These are phyloP conservation scores for Graptemys geographica DNA, from an alignment of 2,797 vertebrate genomes.

Conservation along the genomic window DNA sequence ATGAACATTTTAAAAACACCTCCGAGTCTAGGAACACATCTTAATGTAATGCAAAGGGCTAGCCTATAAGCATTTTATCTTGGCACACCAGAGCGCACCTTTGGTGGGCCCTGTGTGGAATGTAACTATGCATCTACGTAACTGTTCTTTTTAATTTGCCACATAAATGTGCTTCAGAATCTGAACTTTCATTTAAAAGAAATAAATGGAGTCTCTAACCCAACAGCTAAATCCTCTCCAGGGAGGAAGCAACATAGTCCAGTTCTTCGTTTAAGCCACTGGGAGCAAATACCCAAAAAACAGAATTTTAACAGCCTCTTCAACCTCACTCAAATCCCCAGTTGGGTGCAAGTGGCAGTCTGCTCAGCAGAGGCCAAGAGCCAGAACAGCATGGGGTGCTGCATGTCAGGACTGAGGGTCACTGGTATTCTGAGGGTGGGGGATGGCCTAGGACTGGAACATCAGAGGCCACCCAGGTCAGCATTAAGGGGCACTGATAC, in stretches of 20 bases:
- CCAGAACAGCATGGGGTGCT: neutral
- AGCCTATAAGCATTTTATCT: neutral
- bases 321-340: neutral
- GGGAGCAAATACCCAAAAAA: rapidly evolving
- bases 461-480: neutral
- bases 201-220: neutral
- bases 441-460: neutral
- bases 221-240: neutral
- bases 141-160: neutral
- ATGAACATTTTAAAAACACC: neutral
- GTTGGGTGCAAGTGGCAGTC: neutral
- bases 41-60: neutral
- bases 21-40: neutral
- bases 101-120: neutral
- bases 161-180: neutral
- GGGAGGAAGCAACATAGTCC: neutral
- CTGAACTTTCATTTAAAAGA: neutral
- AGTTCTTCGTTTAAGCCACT: neutral
- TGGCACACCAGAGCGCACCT: neutral
- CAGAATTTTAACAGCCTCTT: neutral
- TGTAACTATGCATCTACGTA: neutral
- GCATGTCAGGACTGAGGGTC: neutral
- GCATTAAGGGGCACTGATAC: neutral
- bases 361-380: neutral
- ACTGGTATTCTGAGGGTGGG: neutral